A percentile compares a stretch with the other conserved stretches of the same genome.
Evolutionary conservation across 2,113 vertebrate genomes (phyloP).

Genomic region (Rhodinocichla rosea): DNA sequence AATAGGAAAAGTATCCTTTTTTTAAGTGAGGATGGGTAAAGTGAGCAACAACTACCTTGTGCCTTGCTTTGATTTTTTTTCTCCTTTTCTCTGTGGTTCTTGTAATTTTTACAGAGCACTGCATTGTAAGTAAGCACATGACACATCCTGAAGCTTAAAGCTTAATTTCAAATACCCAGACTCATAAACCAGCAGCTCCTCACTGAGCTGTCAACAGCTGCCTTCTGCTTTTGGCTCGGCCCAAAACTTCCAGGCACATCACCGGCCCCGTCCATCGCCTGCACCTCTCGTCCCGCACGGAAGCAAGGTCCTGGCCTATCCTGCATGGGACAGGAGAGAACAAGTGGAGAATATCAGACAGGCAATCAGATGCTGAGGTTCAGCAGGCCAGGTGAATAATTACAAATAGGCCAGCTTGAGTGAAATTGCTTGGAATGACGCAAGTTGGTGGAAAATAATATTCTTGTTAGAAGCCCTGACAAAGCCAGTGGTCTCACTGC

Average conservation of each 20-base stretch:
- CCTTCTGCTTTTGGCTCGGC: background rate
- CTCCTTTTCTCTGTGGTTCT: background rate
- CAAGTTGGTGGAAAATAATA: conserved; percentile 16
- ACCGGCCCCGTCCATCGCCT: rapidly evolving
- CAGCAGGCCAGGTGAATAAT: conserved; percentile 12
- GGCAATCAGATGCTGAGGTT: background rate
- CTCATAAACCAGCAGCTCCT: conserved; percentile 7
- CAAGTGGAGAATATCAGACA: background rate
- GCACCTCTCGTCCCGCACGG: rapidly evolving
- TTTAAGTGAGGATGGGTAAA: background rate
- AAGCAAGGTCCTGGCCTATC: background rate
- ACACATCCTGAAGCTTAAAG: background rate
- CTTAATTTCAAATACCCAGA: conserved; percentile 26
- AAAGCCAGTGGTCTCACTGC: conserved; percentile 32
- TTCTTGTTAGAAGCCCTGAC: background rate
- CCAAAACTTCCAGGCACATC: background rate
- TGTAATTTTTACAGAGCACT: background rate
- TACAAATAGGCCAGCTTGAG: background rate
- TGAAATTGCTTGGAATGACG: background rate
- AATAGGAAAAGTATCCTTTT: background rate
- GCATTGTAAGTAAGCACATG: background rate
- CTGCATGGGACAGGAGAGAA: background rate
- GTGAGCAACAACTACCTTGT: background rate
- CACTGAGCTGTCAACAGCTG: background rate
- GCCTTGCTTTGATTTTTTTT: background rate